These are phyloP conservation scores for Sinotaia quadrata DNA, from an alignment of 2,888 invertebrate genomes.

Conservation along the genomic window DNA sequence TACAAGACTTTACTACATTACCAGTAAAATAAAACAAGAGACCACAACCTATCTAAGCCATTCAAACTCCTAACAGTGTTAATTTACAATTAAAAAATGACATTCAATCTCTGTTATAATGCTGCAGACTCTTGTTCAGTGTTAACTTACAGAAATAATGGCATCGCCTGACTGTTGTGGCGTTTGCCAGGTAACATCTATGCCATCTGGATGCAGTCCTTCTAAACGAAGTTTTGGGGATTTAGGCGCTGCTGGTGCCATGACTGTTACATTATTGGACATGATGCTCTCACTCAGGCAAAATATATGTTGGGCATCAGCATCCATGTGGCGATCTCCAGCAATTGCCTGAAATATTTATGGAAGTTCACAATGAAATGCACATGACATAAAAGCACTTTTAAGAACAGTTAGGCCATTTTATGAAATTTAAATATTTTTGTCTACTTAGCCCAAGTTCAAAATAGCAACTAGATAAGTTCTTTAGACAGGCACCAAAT, in stretches of 20 bases:
- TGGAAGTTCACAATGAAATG: not conserved
- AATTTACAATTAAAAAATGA: no score
- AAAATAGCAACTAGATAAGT: no score
- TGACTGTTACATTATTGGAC: slow-evolving; percentile 68
- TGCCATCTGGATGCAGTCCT: slow-evolving; percentile 68
- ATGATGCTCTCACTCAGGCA: slow-evolving; percentile 67
- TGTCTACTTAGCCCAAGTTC: no score
- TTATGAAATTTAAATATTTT: no score
- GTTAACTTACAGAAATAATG: slow-evolving; percentile 67
- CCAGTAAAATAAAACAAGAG: no score
- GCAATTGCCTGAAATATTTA: slow-evolving; percentile 52
- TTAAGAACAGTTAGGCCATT: no score
- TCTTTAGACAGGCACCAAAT: no score
- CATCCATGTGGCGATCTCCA: slow-evolving; percentile 60
- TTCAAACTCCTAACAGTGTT: no score
- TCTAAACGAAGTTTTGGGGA: slow-evolving; percentile 70
- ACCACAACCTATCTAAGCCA: no score
- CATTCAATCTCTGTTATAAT: no score
- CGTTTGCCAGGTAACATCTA: slow-evolving; percentile 71
- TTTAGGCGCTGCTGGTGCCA: slow-evolving; percentile 68
- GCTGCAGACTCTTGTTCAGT: no score
- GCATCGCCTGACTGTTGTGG: slow-evolving; percentile 71
- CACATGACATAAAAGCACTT: not conserved
- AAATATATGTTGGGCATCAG: slow-evolving; percentile 61
- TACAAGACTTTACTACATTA: no score